Conservation (phyloP, 2,888 invertebrate species). For the Melinaea marsaeus region DNA sequence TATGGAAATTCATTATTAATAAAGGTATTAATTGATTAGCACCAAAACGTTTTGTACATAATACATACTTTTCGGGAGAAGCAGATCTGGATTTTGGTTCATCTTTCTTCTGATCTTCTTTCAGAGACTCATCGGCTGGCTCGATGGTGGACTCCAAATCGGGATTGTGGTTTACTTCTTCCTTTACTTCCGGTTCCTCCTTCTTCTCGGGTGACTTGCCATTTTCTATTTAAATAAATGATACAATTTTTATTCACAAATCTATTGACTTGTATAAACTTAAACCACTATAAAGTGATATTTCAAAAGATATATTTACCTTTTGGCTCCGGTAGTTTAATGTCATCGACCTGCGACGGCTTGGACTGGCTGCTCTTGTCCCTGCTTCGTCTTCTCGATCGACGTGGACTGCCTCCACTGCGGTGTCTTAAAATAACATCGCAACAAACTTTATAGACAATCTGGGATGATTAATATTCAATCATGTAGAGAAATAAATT, state of each 20-base stretch:
- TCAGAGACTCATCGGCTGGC: constrained; percentile 48
- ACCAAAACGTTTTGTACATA: not conserved
- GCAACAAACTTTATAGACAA: not conserved
- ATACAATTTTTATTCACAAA: not conserved
- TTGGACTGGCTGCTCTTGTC: constrained; percentile 53
- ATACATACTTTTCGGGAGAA: constrained; percentile 62
- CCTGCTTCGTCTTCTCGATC: constrained; percentile 58
- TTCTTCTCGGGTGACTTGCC: constrained; percentile 69
- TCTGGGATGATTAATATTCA: not conserved
- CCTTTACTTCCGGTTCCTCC: constrained; percentile 58
- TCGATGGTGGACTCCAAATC: constrained; percentile 52
- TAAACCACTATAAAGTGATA: not conserved
- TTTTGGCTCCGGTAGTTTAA: constrained; percentile 59
- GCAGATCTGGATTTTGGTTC: constrained; percentile 63
- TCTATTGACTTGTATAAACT: constrained; percentile 1
- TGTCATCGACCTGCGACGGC: constrained; percentile 54
- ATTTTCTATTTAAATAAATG: constrained; percentile 50
- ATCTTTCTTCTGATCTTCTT: constrained; percentile 51
- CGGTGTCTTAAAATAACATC: constrained; percentile 51
- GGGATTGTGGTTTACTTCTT: constrained; percentile 55
- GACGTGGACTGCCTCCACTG: constrained; percentile 67
- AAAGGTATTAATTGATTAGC: no score
- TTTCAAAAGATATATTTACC: constrained; percentile 40
- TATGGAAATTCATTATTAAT: not conserved
- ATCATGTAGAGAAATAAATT: not conserved